Conservation (phyloP, 2,888 invertebrate genomes). For the Crepidodera aurea region DNA sequence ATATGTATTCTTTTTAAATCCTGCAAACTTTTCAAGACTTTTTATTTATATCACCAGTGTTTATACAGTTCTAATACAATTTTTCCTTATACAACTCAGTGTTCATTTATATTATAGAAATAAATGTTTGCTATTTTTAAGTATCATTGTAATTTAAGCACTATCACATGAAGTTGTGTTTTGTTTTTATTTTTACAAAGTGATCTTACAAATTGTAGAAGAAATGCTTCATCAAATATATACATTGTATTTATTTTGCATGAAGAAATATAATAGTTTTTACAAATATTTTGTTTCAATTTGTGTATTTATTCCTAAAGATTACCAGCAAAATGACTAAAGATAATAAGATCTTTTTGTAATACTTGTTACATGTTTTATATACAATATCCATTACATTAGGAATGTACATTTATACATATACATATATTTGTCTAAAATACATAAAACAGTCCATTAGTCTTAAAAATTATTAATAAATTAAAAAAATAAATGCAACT, state of each 20-base stretch:
- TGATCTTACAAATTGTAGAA: background rate
- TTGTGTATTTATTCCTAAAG: conserved; percentile 2
- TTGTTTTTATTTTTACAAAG: background rate
- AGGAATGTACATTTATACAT: conserved; percentile 30
- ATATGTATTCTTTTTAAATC: background rate
- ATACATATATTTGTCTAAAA: conserved; percentile 16
- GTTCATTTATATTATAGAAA: too few relatives aligned
- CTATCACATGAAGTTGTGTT: too few relatives aligned
- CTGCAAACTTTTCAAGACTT: too few relatives aligned
- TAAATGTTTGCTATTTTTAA: too few relatives aligned
- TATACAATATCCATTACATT: background rate
- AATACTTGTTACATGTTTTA: background rate
- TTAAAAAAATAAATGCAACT: background rate
- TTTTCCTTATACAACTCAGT: too few relatives aligned
- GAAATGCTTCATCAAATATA: conserved; percentile 26
- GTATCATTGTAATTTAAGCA: too few relatives aligned
- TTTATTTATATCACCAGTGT: too few relatives aligned
- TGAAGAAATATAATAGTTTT: conserved; percentile 41
- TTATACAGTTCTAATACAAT: too few relatives aligned
- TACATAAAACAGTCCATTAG: background rate
- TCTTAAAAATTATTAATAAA: background rate
- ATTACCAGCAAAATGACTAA: too few relatives aligned
- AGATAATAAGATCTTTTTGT: too few relatives aligned
- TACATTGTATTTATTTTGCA: conserved; percentile 37
- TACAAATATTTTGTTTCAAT: conserved; percentile 31